Conservation (phyloP, 2,888 invertebrate genomes). For the Thymelicus lineola region DNA sequence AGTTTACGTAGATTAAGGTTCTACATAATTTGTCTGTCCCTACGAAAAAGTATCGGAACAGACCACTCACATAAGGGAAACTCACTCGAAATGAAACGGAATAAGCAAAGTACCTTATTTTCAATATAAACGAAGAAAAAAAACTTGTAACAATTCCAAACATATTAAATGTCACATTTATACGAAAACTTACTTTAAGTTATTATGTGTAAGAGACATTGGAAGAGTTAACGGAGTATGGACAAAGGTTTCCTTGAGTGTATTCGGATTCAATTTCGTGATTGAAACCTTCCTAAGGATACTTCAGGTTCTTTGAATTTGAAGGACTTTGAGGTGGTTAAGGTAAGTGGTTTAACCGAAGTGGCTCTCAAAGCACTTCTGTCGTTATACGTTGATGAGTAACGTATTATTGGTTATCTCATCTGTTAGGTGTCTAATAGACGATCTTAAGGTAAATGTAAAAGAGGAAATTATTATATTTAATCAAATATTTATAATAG, state of each 20-base stretch:
- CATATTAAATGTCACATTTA: not conserved
- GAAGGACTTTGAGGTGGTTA: constrained; percentile 13
- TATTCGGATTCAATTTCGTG: constrained; percentile 31
- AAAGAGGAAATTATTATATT: too few relatives aligned
- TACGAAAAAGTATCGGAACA: too few relatives aligned
- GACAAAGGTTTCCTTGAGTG: constrained; percentile 30
- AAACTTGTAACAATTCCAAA: not conserved
- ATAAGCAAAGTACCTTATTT: too few relatives aligned
- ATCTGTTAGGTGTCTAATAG: too few relatives aligned
- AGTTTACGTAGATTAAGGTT: too few relatives aligned
- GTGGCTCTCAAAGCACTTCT: constrained; percentile 6
- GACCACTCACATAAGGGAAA: too few relatives aligned
- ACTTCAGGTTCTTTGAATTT: constrained; percentile 28
- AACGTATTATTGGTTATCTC: not conserved
- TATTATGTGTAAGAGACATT: constrained; percentile 1
- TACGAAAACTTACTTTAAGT: constrained; percentile 1
- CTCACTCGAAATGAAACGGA: too few relatives aligned
- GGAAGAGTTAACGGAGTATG: constrained; percentile 22
- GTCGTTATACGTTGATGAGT: not conserved
- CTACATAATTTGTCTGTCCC: too few relatives aligned
- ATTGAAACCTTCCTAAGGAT: constrained; percentile 31
- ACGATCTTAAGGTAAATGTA: too few relatives aligned
- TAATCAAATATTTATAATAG: too few relatives aligned
- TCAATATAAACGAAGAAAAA: too few relatives aligned
- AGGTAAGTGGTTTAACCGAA: constrained; percentile 13